Evolutionary conservation across 2,888 invertebrate genomes (phyloP).

Genomic region (Lapara coniferarum): DNA sequence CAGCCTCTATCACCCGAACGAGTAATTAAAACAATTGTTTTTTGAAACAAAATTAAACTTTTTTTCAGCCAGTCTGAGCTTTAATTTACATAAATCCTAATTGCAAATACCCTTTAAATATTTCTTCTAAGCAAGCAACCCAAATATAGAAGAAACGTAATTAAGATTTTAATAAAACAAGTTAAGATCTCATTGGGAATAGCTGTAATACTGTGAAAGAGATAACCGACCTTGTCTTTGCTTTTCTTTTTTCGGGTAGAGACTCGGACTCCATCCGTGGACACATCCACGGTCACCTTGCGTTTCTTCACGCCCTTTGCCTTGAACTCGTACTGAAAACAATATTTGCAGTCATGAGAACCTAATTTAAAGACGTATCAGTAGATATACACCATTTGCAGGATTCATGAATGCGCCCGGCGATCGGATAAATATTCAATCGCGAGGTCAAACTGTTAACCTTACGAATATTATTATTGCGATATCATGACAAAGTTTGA

Average conservation of each 20-base stretch:
- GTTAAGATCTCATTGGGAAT: background rate
- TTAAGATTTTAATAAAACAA: background rate
- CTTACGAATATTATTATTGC: too few species aligned
- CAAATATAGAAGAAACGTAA: background rate
- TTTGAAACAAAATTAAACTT: background rate
- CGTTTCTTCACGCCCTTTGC: constrained; percentile 98
- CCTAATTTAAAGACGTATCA: background rate
- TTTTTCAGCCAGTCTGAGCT: background rate
- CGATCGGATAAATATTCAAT: too few species aligned
- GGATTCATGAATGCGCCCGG: background rate
- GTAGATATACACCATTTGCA: background rate
- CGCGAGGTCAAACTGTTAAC: too few species aligned
- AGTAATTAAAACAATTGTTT: background rate
- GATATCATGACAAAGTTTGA: too few species aligned
- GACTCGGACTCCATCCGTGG: constrained; percentile 97
- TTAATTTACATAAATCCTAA: background rate
- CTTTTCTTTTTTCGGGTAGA: constrained; percentile 90
- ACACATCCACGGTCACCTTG: constrained; percentile 97
- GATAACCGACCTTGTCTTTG: constrained; percentile 59
- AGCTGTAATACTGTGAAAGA: background rate
- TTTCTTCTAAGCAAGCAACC: background rate
- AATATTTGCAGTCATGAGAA: background rate
- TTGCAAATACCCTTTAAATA: background rate
- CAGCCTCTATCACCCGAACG: background rate
- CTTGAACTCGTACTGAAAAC: constrained; percentile 97